Conservation (phyloP, 2,113 vertebrate species). For the Antigone vipio region DNA sequence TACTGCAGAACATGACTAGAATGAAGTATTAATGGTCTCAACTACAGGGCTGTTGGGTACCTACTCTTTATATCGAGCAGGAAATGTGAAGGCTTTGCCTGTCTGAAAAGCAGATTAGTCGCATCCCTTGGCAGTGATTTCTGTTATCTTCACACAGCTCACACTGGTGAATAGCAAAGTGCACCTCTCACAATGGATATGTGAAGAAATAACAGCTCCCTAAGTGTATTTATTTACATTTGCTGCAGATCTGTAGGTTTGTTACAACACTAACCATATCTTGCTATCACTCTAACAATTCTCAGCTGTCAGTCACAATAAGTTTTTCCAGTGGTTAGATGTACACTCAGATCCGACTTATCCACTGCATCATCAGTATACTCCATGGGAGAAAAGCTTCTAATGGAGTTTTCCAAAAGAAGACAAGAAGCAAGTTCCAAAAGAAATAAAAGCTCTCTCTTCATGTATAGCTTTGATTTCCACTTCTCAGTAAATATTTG, state of each 20-base stretch:
- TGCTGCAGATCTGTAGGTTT: background rate
- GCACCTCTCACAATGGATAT: background rate
- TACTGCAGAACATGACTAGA: background rate
- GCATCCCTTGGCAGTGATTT: background rate
- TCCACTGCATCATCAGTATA: background rate
- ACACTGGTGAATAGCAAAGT: background rate
- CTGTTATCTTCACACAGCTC: background rate
- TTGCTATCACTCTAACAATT: background rate
- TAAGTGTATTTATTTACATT: background rate
- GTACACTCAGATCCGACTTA: background rate
- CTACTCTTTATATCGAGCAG: background rate
- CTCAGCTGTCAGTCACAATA: background rate
- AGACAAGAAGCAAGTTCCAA: conserved; percentile 30
- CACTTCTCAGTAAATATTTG: conserved; percentile 62
- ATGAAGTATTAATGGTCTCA: background rate
- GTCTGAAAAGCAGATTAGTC: background rate
- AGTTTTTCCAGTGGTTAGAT: background rate
- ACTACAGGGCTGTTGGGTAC: background rate
- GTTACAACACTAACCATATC: background rate
- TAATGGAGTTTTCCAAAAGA: conserved; percentile 4
- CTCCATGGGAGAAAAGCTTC: background rate
- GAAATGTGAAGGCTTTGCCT: background rate
- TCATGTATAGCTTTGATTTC: conserved; percentile 44
- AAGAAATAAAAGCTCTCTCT: conserved; percentile 52
- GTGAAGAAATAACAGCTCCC: background rate